phyloP scores from a whole-genome alignment of 2,797 vertebrate genomes.

The Leptodactylus fallax region DNA sequence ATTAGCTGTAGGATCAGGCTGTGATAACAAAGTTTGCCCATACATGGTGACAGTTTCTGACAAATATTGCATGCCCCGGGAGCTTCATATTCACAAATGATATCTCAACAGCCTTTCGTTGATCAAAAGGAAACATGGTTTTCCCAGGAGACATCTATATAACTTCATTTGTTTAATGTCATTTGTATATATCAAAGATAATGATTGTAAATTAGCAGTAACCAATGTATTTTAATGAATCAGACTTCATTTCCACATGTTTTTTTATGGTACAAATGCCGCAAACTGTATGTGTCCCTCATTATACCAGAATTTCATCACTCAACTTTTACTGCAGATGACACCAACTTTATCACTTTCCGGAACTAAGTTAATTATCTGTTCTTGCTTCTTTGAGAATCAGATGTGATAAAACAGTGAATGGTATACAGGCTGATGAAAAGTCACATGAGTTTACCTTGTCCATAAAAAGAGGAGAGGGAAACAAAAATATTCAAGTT shows the following conservation, averaged over 20 bases:
- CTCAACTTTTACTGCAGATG: not conserved
- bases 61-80: not conserved
- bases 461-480: not conserved
- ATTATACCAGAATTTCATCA: not conserved
- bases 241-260: not conserved
- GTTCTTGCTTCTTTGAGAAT: not conserved
- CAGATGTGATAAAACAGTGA: not conserved
- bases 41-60: not conserved
- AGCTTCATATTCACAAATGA: not conserved
- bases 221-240: slow-evolving; percentile 16
- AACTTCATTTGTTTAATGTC: not conserved
- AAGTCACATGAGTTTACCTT: not conserved
- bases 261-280: not conserved
- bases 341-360: not conserved
- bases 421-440: not conserved
- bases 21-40: not conserved
- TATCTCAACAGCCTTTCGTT: not conserved
- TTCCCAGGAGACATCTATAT: not conserved
- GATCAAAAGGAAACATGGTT: slow-evolving; percentile 1
- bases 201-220: slow-evolving; percentile 25
- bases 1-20: not conserved
- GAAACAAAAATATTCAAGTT: not conserved
- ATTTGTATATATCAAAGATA: slow-evolving; percentile 21
- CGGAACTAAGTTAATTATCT: not conserved
- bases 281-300: not conserved